These are phyloP conservation scores for Cheirogaleus medius DNA, from an alignment of 2,113 vertebrate species.

Conservation along the genomic window DNA sequence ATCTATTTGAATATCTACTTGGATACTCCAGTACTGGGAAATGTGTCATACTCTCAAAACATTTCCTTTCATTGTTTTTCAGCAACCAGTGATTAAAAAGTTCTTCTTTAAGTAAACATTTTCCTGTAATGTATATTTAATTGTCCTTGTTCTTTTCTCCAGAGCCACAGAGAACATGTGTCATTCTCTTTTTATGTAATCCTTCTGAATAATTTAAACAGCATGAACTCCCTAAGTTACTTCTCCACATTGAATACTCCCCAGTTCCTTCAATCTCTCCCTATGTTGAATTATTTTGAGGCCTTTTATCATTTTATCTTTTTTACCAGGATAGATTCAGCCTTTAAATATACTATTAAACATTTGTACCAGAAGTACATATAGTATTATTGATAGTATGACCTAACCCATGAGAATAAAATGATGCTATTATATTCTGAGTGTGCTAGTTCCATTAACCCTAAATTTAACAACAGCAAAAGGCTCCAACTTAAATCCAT, in stretches of 20 bases:
- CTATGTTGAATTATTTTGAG: neutral
- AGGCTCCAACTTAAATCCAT: neutral
- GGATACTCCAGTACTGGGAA: neutral
- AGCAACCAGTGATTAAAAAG: neutral
- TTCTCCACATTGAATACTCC: neutral
- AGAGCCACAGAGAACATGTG: neutral
- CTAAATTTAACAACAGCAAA: neutral
- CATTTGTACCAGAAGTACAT: neutral
- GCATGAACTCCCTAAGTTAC: neutral
- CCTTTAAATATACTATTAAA: neutral
- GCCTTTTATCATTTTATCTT: neutral
- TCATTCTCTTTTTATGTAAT: neutral
- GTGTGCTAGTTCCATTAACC: neutral
- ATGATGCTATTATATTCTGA: neutral
- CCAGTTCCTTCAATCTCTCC: neutral
- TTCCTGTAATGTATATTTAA: neutral
- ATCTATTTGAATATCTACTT: neutral
- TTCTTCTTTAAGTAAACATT: neutral
- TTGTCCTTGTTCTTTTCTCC: neutral
- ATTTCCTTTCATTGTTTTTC: neutral
- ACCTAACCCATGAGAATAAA: neutral
- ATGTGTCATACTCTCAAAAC: neutral
- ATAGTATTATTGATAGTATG: neutral
- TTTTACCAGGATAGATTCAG: neutral
- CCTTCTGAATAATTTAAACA: conserved; percentile 37